These are phyloP conservation scores for Sparidentex hasta DNA, from an alignment of 2,797 vertebrate genomes.

Conservation along the genomic window DNA sequence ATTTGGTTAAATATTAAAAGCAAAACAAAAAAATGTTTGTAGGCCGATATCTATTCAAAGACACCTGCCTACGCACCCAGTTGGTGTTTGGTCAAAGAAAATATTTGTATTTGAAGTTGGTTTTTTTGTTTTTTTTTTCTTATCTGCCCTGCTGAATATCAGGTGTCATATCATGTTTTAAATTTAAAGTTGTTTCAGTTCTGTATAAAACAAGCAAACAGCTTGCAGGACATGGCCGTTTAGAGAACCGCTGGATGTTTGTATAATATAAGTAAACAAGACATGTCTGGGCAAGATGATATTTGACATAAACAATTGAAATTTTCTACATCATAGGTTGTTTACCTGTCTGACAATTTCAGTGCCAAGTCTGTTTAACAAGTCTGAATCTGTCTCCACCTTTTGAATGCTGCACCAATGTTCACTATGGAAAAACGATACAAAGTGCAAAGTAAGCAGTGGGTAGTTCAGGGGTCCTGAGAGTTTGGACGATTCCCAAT, in stretches of 20 bases:
- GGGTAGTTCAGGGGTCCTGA: conserved; percentile 17
- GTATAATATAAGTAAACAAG: background rate
- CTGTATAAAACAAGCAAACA: background rate
- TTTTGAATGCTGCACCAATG: background rate
- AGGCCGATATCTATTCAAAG: too few species aligned
- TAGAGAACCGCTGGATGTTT: background rate
- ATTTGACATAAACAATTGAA: conserved; percentile 5
- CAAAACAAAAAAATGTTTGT: too few species aligned
- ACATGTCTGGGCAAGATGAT: background rate
- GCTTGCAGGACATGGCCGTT: background rate
- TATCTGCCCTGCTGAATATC: too few species aligned
- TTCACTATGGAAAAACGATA: conserved; percentile 11
- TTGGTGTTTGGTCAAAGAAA: too few species aligned
- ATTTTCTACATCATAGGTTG: background rate
- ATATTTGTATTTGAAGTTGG: too few species aligned
- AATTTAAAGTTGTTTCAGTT: background rate
- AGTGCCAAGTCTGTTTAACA: background rate
- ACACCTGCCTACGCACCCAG: too few species aligned
- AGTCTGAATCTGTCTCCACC: background rate
- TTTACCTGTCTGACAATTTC: background rate
- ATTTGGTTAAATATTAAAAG: too few species aligned
- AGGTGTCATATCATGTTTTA: background rate
- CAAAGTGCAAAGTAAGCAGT: conserved; percentile 1
- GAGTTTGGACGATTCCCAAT: conserved; percentile 29
- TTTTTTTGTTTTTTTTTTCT: too few species aligned